Percentiles rank a stretch among this genome's conserved stretches.
Evolutionary conservation across 2,888 invertebrate genomes (phyloP).

Genomic region (Proisotoma minuta): DNA sequence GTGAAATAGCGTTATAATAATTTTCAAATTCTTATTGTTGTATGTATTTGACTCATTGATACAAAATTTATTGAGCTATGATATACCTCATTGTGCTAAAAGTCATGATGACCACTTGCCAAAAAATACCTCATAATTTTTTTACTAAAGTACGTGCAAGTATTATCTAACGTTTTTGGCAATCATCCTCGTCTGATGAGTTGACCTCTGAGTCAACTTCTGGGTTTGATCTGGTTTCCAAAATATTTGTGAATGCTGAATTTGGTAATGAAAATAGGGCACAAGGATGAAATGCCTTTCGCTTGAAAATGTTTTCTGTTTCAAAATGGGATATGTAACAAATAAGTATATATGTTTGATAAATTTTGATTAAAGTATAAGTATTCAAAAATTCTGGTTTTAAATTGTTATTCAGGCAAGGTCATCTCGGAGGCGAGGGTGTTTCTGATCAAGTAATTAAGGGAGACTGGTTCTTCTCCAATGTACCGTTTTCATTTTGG

Average conservation of each 20-base stretch:
- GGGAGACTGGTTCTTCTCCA: too few species aligned
- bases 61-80: too few species aligned
- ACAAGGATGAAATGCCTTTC: background rate
- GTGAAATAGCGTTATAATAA: too few species aligned
- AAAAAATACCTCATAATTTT: constrained; percentile 5
- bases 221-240: background rate
- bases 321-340: background rate
- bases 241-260: background rate
- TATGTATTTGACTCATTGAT: too few species aligned
- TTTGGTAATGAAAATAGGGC: background rate
- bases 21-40: too few species aligned
- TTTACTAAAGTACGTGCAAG: background rate
- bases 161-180: background rate
- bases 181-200: constrained; percentile 1
- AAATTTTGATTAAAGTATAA: background rate
- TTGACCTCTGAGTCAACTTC: background rate
- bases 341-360: background rate
- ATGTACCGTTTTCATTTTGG: too few species aligned
- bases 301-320: background rate
- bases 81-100: too few species aligned
- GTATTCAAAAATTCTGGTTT: too few species aligned
- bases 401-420: too few species aligned
- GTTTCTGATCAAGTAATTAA: too few species aligned
- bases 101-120: too few species aligned
- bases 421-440: too few species aligned